phyloP scores from a whole-genome alignment of 2,113 vertebrate species.

The Callocephalon fimbriatum region DNA sequence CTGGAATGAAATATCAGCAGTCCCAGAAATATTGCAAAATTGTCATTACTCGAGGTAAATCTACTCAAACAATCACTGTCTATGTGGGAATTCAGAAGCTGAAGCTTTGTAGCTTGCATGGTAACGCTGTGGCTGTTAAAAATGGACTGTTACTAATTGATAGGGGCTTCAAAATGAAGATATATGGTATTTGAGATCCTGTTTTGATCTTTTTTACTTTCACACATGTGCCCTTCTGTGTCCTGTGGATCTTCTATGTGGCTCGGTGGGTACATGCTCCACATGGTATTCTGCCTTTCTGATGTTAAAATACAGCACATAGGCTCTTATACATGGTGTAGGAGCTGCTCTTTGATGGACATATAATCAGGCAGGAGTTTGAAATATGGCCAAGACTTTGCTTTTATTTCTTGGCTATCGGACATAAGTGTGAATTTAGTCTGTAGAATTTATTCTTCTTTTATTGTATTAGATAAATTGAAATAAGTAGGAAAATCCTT shows the following conservation, averaged over 20 bases:
- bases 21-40: conserved; percentile 48
- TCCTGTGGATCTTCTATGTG: conserved; percentile 72
- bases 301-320: conserved; percentile 68
- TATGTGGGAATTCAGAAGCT: conserved; percentile 44
- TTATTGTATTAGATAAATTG: conserved; percentile 25
- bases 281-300: conserved; percentile 66
- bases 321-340: conserved; percentile 53
- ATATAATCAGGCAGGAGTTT: conserved; percentile 66
- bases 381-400: conserved; percentile 67
- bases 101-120: conserved; percentile 47
- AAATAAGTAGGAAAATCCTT: conserved; percentile 21
- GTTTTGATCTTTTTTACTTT: conserved; percentile 71
- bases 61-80: conserved; percentile 36
- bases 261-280: conserved; percentile 66
- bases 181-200: conserved; percentile 44
- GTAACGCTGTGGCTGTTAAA: conserved; percentile 42
- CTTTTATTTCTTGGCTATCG: conserved; percentile 63
- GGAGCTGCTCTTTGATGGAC: conserved; percentile 59
- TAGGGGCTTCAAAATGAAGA: conserved; percentile 57
- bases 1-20: conserved; percentile 20
- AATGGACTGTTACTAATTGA: conserved; percentile 62
- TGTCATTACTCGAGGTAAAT: conserved; percentile 32
- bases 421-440: conserved; percentile 44
- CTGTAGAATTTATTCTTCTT: conserved; percentile 48
- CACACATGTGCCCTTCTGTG: conserved; percentile 58